Evolutionary conservation across 2,113 vertebrate genomes (phyloP), one percentile per base, ranked within the genome.

Genomic region (Ochotona curzoniae): DNA sequence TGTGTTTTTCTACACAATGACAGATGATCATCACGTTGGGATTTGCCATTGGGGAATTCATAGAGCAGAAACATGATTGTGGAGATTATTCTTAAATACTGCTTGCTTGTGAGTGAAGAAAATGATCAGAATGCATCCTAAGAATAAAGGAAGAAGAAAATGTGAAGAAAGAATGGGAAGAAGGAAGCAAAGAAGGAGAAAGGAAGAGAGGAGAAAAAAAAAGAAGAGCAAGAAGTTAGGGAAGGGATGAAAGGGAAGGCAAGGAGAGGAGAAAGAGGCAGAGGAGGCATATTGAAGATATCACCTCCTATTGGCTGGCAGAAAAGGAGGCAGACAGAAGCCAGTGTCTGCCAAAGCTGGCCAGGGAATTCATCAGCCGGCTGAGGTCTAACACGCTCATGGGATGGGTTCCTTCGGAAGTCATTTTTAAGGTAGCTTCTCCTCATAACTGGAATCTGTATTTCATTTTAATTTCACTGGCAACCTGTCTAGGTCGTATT

Each of bases 401-500:
- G 66, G 73, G 84, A 38, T 14, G 28, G 8, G 2, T 76, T 81
- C 32, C 23, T 83, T 76, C 75, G 91, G 2, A 86, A 73, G n/a
- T 83, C 70, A 51, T 82, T 85, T 79, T 86, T 69, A 74, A 74
- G 75, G 89, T 82, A 81, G 17, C 8, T 71, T 69, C 79, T 74
- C 5, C 81, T 28, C 4, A 57, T 51, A 18, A 38, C 66, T 78
- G 26, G 23, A 79, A 71, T 89, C 35, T 89, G 5, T 79, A 61
- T 81, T 96, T 85, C 54, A 83, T 94, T 95, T 17, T 75, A 35
- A 79, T 83, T 85, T 93, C 32, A 61, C 54, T 69, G 32, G 61
- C 70, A 80, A 93, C 30, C 80, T 91, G 3, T 26, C 35, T 32
- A 92, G 30, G 7, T 69, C 61, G 76, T 20, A 23, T 57, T 83